These are phyloP conservation scores for Dryobotodes eremita DNA, from an alignment of 2,888 invertebrate species.

Conservation along the genomic window DNA sequence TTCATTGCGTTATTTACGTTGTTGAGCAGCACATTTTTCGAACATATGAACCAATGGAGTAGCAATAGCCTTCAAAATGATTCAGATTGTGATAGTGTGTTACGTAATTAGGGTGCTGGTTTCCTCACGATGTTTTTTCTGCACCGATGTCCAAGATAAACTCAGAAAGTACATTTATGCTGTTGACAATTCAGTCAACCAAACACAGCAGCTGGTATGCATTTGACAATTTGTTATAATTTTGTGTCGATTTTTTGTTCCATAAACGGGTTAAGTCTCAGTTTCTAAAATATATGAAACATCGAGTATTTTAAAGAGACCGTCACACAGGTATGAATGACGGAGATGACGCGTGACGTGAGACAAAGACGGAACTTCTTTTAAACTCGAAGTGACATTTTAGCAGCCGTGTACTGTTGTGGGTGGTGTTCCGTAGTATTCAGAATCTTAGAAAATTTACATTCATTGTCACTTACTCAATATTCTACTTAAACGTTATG, in stretches of 20 bases:
- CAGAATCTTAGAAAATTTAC: not conserved
- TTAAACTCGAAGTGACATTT: too few species aligned
- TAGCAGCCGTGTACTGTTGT: not conserved
- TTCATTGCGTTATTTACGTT: too few species aligned
- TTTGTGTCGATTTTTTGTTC: too few species aligned
- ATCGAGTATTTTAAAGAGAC: not conserved
- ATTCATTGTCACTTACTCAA: not conserved
- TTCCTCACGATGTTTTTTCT: not conserved
- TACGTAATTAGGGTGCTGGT: too few species aligned
- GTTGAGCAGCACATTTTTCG: too few species aligned
- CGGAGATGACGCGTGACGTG: not conserved
- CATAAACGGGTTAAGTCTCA: not conserved
- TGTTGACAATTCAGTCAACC: too few species aligned
- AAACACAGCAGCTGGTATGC: too few species aligned
- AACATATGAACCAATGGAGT: too few species aligned
- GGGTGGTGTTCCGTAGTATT: not conserved
- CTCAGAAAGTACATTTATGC: too few species aligned
- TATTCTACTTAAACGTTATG: not conserved
- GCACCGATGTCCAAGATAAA: not conserved
- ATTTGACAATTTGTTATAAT: too few species aligned
- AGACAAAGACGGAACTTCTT: not conserved
- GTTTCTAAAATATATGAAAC: not conserved
- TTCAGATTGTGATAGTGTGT: too few species aligned
- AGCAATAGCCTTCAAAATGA: too few species aligned
- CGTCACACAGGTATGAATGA: not conserved